phyloP scores from a whole-genome alignment of 2,888 invertebrate genomes.

The Ditula angustiorana region DNA sequence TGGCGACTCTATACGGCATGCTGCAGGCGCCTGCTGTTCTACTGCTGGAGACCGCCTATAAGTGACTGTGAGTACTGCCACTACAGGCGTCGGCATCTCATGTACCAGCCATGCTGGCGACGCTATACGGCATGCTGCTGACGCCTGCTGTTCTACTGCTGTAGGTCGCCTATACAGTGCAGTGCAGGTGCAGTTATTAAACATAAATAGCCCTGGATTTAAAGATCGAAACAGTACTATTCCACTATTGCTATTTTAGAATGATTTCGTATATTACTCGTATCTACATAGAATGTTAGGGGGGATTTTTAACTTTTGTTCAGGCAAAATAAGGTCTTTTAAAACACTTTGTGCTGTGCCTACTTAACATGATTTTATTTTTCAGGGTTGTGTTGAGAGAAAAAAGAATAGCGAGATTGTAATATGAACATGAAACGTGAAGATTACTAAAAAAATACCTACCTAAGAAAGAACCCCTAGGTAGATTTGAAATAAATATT shows the following conservation, averaged over 20 bases:
- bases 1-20: slow-evolving; percentile 79
- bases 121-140: slow-evolving; percentile 75
- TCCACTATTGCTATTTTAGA: too few species aligned
- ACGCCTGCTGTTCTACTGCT: slow-evolving; percentile 58
- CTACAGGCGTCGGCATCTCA: slow-evolving; percentile 84
- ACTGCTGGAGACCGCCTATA: slow-evolving; percentile 64
- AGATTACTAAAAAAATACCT: too few species aligned
- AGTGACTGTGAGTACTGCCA: slow-evolving; percentile 61
- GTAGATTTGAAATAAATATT: neutral
- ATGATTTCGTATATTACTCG: too few species aligned
- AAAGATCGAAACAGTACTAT: too few species aligned
- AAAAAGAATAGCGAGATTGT: slow-evolving; percentile 18
- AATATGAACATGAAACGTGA: neutral
- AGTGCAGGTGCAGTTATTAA: too few species aligned
- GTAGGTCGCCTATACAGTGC: slow-evolving; percentile 68
- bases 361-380: neutral
- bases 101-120: slow-evolving; percentile 83
- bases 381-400: slow-evolving; percentile 40
- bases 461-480: neutral
- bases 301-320: too few species aligned
- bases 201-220: too few species aligned
- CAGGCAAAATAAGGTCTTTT: too few species aligned
- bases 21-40: slow-evolving; percentile 62
- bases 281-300: too few species aligned
- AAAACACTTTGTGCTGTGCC: neutral